These are phyloP conservation scores for Mugil cephalus DNA, from an alignment of 2,113 vertebrate genomes.

Conservation along the genomic window DNA sequence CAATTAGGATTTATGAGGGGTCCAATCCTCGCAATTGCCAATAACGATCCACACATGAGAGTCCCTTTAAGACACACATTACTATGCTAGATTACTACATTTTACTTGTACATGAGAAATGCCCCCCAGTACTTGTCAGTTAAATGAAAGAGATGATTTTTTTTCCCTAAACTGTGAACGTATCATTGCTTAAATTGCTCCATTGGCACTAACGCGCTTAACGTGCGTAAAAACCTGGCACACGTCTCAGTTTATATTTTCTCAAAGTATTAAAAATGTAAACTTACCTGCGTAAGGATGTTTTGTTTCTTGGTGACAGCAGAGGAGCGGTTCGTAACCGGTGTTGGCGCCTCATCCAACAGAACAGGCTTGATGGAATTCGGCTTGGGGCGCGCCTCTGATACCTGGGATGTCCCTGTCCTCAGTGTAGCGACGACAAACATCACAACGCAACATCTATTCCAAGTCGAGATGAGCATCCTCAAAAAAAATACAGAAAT, in stretches of 20 bases:
- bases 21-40: slow-evolving; percentile 70
- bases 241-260: not conserved
- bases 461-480: slow-evolving; percentile 87
- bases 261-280: slow-evolving; percentile 32
- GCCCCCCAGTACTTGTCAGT: not conserved
- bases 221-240: not conserved
- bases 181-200: too few species aligned
- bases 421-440: slow-evolving; percentile 89
- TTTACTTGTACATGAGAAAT: not conserved
- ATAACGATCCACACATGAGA: slow-evolving; percentile 72
- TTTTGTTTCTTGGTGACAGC: slow-evolving; percentile 89
- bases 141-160: not conserved
- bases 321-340: slow-evolving; percentile 88
- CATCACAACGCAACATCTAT: slow-evolving; percentile 87
- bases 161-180: too few species aligned
- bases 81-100: not conserved
- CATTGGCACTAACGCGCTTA: too few species aligned
- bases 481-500: slow-evolving; percentile 57
- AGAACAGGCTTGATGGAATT: slow-evolving; percentile 94
- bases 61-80: slow-evolving; percentile 3
- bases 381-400: slow-evolving; percentile 87
- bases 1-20: slow-evolving; percentile 80
- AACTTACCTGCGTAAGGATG: slow-evolving; percentile 88
- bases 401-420: slow-evolving; percentile 88
- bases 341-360: slow-evolving; percentile 86